A percentile compares a stretch with the other conserved stretches of the same genome.
Evolutionary conservation across 1,140 invertebrate genomes (phyloP).

Genomic region (Melanaphis sacchari): DNA sequence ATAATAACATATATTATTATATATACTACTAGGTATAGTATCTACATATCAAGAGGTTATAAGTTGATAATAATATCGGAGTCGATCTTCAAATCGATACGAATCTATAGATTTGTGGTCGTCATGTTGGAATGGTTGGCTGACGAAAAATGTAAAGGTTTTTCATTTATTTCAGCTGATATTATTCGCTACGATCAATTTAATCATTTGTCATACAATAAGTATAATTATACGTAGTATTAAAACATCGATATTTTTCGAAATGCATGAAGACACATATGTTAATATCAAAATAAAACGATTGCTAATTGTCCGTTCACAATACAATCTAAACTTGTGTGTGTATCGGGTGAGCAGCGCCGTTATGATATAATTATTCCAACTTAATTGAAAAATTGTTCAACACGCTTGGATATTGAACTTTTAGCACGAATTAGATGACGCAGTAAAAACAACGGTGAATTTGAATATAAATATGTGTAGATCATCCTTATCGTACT

Average conservation of each 20-base stretch:
- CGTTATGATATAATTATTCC: no score
- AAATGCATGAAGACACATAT: no score
- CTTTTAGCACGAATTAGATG: neutral
- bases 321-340: neutral
- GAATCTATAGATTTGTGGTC: no score
- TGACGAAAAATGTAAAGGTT: neutral
- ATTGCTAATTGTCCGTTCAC: no score
- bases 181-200: neutral
- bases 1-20: neutral
- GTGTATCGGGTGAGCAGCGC: neutral
- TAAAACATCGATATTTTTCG: neutral
- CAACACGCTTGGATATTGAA: neutral
- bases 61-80: neutral
- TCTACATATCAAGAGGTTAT: neutral
- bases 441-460: neutral
- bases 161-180: neutral
- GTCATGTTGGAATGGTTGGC: no score
- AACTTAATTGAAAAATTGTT: neutral
- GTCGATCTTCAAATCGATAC: neutral
- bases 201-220: neutral
- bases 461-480: no score
- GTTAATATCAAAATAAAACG: no score
- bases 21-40: neutral
- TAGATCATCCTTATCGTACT: neutral
- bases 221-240: neutral